Percentiles rank a stretch among this genome's conserved stretches.
Conservation (phyloP, 2,888 invertebrate genomes). For the Tyria jacobaeae region DNA sequence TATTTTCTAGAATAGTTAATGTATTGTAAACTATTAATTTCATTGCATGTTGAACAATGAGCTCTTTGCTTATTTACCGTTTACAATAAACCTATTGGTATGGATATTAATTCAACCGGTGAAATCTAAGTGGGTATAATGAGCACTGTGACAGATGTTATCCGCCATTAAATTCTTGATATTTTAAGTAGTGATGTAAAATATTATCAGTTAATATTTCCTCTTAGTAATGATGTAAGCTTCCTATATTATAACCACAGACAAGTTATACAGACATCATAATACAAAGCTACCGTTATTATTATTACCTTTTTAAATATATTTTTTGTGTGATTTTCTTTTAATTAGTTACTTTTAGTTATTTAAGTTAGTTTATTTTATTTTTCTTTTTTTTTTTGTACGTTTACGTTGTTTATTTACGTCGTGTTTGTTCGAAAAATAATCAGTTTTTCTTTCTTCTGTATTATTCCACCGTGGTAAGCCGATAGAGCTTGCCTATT, state of each 20-base stretch:
- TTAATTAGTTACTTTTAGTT: no score
- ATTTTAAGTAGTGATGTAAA: slow-evolving; percentile 9
- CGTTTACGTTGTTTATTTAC: no score
- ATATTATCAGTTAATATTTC: slow-evolving; percentile 14
- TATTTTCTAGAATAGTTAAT: neutral
- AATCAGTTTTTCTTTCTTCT: no score
- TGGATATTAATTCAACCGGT: slow-evolving; percentile 1
- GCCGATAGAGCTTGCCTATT: no score
- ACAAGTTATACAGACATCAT: no score
- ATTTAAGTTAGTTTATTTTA: no score
- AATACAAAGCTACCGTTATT: no score
- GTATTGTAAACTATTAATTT: neutral
- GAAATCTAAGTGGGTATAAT: slow-evolving; percentile 1
- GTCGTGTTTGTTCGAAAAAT: no score
- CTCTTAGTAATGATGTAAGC: slow-evolving; percentile 10
- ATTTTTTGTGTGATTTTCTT: no score
- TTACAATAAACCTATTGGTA: neutral
- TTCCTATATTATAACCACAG: slow-evolving; percentile 6
- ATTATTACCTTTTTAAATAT: no score
- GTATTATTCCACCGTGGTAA: no score
- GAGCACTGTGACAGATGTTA: slow-evolving; percentile 5
- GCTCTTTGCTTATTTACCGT: slow-evolving; percentile 3
- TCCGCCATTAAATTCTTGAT: slow-evolving; percentile 10
- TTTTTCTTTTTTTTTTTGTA: no score
- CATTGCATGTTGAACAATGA: neutral